phyloP scores from a whole-genome alignment of 2,113 vertebrate genomes.

The Pipra filicauda region DNA sequence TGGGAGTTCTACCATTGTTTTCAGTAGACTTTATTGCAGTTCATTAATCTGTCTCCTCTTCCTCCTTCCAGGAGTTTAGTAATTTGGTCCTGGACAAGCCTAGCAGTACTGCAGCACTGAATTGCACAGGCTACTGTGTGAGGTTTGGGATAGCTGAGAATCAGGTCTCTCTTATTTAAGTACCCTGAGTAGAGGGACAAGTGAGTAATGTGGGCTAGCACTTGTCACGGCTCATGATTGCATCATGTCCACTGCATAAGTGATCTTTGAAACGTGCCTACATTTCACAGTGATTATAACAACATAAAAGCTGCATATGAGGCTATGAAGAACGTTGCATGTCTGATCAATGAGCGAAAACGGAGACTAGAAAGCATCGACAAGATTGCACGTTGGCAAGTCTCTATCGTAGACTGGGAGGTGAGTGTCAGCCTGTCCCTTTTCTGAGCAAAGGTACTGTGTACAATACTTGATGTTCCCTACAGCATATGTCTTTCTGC shows the following conservation, averaged over 20 bases:
- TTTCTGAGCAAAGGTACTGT: slow-evolving; percentile 17
- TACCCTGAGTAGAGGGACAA: not conserved
- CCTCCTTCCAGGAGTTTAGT: not conserved
- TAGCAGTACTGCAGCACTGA: not conserved
- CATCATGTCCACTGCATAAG: not conserved
- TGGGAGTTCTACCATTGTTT: not conserved
- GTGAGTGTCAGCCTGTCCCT: slow-evolving; percentile 67
- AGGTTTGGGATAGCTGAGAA: not conserved
- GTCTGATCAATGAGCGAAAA: slow-evolving; percentile 96
- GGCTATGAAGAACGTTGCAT: slow-evolving; percentile 96
- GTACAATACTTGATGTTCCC: not conserved
- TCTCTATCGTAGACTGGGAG: slow-evolving; percentile 95
- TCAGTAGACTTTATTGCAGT: not conserved
- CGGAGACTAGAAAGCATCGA: slow-evolving; percentile 92
- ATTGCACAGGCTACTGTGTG: not conserved
- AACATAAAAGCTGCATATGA: slow-evolving; percentile 88
- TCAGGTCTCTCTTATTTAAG: not conserved
- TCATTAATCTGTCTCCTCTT: not conserved
- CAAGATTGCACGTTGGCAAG: slow-evolving; percentile 96
- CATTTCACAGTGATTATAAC: slow-evolving; percentile 83
- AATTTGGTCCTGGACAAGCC: not conserved
- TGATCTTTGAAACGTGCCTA: not conserved
- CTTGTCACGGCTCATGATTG: not conserved
- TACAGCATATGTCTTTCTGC: not conserved
- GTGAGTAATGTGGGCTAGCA: not conserved